phyloP scores from a whole-genome alignment of 1,140 invertebrate genomes.

The Anagrus nilaparvatae region DNA sequence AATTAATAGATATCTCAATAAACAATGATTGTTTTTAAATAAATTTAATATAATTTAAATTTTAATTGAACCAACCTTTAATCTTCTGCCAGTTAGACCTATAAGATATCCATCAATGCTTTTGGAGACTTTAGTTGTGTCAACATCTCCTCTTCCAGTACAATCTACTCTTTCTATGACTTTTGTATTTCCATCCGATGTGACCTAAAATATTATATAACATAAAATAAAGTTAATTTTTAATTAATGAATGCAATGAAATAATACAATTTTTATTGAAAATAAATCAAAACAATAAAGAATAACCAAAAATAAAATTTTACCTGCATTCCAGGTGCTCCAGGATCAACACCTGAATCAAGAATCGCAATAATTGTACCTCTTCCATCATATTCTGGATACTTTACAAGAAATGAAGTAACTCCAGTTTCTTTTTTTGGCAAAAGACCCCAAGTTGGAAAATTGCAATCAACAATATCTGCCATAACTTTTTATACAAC shows the following conservation, averaged over 20 bases:
- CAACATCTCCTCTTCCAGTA: constrained; percentile 89
- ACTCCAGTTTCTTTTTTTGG: constrained; percentile 96
- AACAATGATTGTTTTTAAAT: not conserved
- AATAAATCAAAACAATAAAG: not conserved
- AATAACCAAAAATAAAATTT: constrained; percentile 18
- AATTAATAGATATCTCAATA: not conserved
- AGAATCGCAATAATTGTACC: constrained; percentile 89
- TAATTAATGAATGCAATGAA: not conserved
- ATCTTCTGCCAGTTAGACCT: constrained; percentile 76
- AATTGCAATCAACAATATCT: constrained; percentile 61
- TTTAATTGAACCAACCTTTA: constrained; percentile 81
- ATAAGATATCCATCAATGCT: constrained; percentile 63
- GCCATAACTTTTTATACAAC: no score
- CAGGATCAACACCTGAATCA: constrained; percentile 96
- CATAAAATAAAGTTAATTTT: not conserved
- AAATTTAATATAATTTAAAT: constrained; percentile 1
- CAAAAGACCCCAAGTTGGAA: constrained; percentile 71
- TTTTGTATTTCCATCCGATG: constrained; percentile 80
- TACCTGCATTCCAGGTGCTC: constrained; percentile 87
- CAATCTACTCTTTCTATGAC: constrained; percentile 92
- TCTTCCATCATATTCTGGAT: constrained; percentile 88
- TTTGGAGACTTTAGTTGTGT: constrained; percentile 74
- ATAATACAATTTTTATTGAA: constrained; percentile 1
- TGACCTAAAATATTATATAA: constrained; percentile 50
- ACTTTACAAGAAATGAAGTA: constrained; percentile 75